A percentile compares a stretch with the other conserved stretches of the same genome.
Evolutionary conservation across 1,140 invertebrate species (phyloP).

Genomic region (Pseudobourletiella spinata): DNA sequence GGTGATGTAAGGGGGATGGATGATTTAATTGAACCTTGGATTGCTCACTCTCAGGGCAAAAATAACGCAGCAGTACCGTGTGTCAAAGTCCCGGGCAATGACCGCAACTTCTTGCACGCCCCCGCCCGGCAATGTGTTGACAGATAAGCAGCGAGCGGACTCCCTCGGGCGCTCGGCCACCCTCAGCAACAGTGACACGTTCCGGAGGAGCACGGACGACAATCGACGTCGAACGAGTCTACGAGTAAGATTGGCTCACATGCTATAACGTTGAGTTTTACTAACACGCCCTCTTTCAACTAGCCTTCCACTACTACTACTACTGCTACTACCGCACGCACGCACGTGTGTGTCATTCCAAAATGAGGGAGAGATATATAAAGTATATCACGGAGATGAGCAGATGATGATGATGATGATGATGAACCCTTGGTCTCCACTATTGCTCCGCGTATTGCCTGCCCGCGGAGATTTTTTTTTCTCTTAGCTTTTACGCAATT

Average conservation of each 20-base stretch:
- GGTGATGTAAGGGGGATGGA: no score
- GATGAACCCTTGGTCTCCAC: no score
- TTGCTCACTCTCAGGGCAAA: no score
- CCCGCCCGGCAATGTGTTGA: neutral
- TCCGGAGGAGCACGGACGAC: conserved; percentile 31
- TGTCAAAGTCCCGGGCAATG: conserved; percentile 25
- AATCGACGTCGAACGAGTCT: conserved; percentile 32
- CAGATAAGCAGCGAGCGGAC: conserved; percentile 29
- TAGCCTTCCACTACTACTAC: neutral
- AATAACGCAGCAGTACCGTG: conserved; percentile 35
- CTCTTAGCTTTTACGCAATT: no score
- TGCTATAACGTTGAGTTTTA: neutral
- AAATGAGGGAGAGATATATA: neutral
- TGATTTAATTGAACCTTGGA: no score
- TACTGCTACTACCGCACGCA: no score
- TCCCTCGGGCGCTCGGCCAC: conserved; percentile 27
- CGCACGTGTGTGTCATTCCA: neutral
- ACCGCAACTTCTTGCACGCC: conserved; percentile 1
- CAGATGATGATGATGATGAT: no score
- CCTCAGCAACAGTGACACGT: conserved; percentile 19
- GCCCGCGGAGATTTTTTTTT: no score
- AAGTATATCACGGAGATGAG: no score
- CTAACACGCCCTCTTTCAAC: neutral
- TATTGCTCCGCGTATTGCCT: no score
- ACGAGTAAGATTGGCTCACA: conserved; percentile 31